Conservation (phyloP, 2,888 invertebrate species). For the Anodontia alba region DNA sequence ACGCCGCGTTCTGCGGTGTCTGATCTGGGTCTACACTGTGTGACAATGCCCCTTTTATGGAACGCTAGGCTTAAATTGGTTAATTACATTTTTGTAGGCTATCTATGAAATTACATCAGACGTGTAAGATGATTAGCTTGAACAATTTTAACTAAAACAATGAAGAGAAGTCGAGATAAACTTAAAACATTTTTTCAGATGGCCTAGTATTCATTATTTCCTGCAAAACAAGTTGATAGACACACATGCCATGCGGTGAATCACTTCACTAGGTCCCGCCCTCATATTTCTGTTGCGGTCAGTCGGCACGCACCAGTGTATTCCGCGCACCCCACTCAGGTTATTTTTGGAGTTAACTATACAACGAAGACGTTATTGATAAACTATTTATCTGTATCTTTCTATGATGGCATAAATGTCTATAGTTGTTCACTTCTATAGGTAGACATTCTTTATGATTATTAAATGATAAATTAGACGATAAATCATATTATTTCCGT, state of each 20-base stretch:
- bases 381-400: not conserved
- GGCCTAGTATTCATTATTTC: no score
- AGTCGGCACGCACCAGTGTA: not conserved
- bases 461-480: not conserved
- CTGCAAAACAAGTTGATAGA: no score
- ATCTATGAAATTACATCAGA: no score
- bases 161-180: no score
- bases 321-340: not conserved
- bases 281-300: slow-evolving; percentile 2
- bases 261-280: not conserved
- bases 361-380: not conserved
- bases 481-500: not conserved
- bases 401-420: not conserved
- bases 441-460: not conserved
- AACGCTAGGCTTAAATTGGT: no score
- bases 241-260: not conserved
- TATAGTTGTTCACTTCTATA: not conserved
- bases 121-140: no score
- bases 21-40: no score
- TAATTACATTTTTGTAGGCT: no score
- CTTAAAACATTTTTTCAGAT: no score
- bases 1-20: no score
- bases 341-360: not conserved
- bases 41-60: no score
- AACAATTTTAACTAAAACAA: no score